A percentile compares a stretch with the other conserved stretches of the same genome.
Evolutionary conservation across 2,113 vertebrate species (phyloP).

Genomic region (Indicator indicator): DNA sequence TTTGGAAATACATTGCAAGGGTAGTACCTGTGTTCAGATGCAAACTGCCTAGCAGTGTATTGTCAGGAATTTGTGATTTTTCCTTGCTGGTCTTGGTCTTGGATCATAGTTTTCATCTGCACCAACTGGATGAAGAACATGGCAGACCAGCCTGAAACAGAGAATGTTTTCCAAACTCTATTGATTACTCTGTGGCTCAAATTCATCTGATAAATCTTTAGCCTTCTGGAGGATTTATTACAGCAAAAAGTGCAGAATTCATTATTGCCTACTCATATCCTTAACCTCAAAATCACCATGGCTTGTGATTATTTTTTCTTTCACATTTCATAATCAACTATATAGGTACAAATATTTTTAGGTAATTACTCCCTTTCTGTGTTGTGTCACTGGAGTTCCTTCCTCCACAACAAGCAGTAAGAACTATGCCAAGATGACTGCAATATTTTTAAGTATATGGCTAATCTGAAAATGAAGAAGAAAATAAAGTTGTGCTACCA

Average conservation of each 20-base stretch:
- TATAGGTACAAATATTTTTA: neutral
- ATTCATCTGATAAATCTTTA: neutral
- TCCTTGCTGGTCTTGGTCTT: neutral
- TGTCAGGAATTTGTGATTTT: neutral
- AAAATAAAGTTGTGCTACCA: constrained; percentile 11
- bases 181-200: neutral
- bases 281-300: neutral
- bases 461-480: constrained; percentile 4
- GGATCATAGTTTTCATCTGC: neutral
- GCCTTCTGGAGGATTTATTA: neutral
- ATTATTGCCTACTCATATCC: neutral
- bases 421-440: neutral
- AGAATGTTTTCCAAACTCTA: neutral
- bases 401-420: neutral
- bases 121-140: neutral
- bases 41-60: neutral
- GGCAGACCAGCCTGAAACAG: neutral
- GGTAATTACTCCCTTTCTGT: neutral
- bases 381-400: neutral
- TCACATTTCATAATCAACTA: neutral
- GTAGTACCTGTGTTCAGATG: neutral
- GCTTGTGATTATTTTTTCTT: neutral
- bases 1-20: neutral
- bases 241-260: neutral
- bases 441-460: neutral